Evolutionary conservation across 2,797 vertebrate genomes (phyloP).

Genomic region (Spizella passerina): DNA sequence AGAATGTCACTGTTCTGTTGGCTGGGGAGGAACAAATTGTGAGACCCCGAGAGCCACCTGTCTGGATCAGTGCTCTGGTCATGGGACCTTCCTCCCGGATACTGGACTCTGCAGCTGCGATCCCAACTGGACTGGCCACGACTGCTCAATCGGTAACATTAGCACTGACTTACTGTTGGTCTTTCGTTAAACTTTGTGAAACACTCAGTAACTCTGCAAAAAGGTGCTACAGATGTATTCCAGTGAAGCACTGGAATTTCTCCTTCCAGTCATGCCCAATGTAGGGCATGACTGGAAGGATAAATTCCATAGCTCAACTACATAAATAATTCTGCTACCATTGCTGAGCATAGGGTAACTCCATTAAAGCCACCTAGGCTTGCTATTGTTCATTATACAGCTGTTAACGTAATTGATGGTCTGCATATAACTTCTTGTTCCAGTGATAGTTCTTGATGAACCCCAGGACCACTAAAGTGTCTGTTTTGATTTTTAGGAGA

Average conservation of each 20-base stretch:
- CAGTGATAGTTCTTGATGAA: constrained; percentile 45
- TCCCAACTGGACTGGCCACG: constrained; percentile 94
- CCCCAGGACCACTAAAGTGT: neutral
- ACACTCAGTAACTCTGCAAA: neutral
- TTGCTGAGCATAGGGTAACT: constrained; percentile 28
- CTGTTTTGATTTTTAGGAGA: constrained; percentile 21
- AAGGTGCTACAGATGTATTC: neutral
- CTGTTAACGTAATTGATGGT: constrained; percentile 48
- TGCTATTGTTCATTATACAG: constrained; percentile 43
- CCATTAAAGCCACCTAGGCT: constrained; percentile 49
- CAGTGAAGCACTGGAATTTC: constrained; percentile 7
- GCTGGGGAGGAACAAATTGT: constrained; percentile 94
- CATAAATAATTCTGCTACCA: constrained; percentile 62
- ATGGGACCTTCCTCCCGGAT: constrained; percentile 90
- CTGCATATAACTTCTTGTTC: neutral
- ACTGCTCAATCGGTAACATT: constrained; percentile 91
- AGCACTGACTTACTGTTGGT: neutral
- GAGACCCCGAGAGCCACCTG: constrained; percentile 93
- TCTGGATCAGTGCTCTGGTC: constrained; percentile 96
- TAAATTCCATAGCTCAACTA: constrained; percentile 2
- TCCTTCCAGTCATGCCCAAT: too few species aligned
- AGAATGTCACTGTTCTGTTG: constrained; percentile 95
- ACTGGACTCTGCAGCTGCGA: constrained; percentile 93
- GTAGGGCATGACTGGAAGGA: constrained; percentile 37
- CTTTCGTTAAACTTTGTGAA: neutral